Conservation (phyloP, 2,797 vertebrate species). For the Cossypha heuglini region DNA sequence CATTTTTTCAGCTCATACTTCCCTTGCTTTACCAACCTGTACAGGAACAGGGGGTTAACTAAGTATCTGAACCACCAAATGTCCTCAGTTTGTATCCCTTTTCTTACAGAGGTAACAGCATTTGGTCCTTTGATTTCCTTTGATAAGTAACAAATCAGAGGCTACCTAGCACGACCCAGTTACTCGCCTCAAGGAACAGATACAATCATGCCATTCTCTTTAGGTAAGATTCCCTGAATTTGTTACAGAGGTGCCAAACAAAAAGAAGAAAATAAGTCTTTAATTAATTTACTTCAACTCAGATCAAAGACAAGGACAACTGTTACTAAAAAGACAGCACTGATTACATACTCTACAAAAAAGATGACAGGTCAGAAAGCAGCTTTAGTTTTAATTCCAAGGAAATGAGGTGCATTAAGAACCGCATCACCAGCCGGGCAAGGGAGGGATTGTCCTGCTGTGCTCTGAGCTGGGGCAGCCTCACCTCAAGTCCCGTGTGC, state of each 20-base stretch:
- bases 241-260: background rate
- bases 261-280: background rate
- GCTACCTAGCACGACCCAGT: background rate
- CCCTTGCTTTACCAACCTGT: background rate
- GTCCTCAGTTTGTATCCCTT: background rate
- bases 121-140: background rate
- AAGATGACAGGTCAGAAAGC: background rate
- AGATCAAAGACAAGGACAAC: background rate
- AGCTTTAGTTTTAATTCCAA: background rate
- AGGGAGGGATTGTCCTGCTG: background rate
- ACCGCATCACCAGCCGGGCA: fast-evolving
- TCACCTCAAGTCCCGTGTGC: fast-evolving
- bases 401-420: background rate
- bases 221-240: background rate
- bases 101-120: background rate
- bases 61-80: background rate
- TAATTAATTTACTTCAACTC: background rate
- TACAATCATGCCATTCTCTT: background rate
- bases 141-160: background rate
- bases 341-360: background rate
- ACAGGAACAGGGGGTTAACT: background rate
- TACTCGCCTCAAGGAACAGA: background rate
- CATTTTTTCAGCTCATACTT: background rate
- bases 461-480: fast-evolving
- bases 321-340: background rate